These are phyloP conservation scores for Yponomeuta cagnagella DNA, from an alignment of 2,888 invertebrate genomes.

Conservation along the genomic window DNA sequence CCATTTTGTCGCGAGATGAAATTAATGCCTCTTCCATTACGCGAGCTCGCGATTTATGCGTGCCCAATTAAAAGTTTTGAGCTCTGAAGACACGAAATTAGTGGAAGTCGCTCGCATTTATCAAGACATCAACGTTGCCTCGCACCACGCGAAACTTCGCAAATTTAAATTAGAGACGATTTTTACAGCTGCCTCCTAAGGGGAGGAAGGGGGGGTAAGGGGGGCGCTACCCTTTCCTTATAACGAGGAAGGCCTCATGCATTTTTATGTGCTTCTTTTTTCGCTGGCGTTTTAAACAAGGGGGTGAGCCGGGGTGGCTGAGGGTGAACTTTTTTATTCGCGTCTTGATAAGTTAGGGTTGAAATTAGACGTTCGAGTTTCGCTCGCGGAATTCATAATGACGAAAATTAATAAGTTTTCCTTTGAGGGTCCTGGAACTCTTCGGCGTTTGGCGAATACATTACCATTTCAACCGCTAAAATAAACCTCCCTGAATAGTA, in stretches of 20 bases:
- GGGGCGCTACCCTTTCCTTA: slow-evolving; percentile 75
- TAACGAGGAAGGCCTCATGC: slow-evolving; percentile 78
- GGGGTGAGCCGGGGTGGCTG: slow-evolving; percentile 70
- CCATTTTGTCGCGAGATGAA: slow-evolving; percentile 64
- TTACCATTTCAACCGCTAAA: slow-evolving; percentile 16
- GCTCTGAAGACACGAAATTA: slow-evolving; percentile 70
- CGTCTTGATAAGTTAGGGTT: slow-evolving; percentile 78
- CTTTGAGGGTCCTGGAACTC: slow-evolving; percentile 62
- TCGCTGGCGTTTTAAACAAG: slow-evolving; percentile 77
- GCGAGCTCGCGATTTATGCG: slow-evolving; percentile 62
- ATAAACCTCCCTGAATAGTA: slow-evolving; percentile 8
- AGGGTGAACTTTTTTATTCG: slow-evolving; percentile 75
- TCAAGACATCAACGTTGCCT: slow-evolving; percentile 73
- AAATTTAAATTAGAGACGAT: slow-evolving; percentile 77
- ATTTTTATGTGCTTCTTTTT: slow-evolving; percentile 78
- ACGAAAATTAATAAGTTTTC: slow-evolving; percentile 76
- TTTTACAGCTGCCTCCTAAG: slow-evolving; percentile 73
- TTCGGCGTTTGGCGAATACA: slow-evolving; percentile 40
- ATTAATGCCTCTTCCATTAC: slow-evolving; percentile 66
- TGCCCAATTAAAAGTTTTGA: slow-evolving; percentile 71
- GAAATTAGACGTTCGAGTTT: slow-evolving; percentile 77
- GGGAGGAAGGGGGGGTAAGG: slow-evolving; percentile 54
- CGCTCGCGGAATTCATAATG: slow-evolving; percentile 76
- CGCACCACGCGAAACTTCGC: slow-evolving; percentile 72
- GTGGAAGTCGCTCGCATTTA: slow-evolving; percentile 72